Evolutionary conservation across 2,888 invertebrate genomes (phyloP), one percentile per base, ranked within the genome.

Genomic region (Galeopsomyia nigrocyanea): DNA sequence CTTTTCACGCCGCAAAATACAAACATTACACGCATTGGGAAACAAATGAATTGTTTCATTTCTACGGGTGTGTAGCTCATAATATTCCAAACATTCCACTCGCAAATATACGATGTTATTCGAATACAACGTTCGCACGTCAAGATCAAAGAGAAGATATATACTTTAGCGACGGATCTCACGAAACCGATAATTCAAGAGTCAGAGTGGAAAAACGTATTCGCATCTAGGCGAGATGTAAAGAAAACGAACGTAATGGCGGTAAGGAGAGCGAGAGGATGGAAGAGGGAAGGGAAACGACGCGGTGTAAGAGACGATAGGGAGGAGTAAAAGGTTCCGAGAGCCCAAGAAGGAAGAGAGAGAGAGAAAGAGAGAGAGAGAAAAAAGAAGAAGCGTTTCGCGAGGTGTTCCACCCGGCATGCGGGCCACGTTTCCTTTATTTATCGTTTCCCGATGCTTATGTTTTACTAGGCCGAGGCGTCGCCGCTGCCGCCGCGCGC

Each of bases 361-460:
- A 26, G 26, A 49, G 26, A 26, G 26, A 26, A 26, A 5, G 21
- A 2, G 26, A 26, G 5, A 26, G 26, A 49, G 26, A 26, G 26
- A 26, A 26, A 5, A 26, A 31, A 64, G 26, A 58, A 26, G 51
- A 53, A 50, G 63, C 58, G 19, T 60, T 68, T 68, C 68, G 73
- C 51, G 72, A 65, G 65, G 75, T 39, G 39, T 49, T 61, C 58
- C 68, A 26, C 5, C 78, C 78, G 80, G 83, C 80, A 86, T 85
- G 84, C 86, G 82, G 80, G 77, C 85, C 86, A 86, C 86, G 86
- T 85, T 83, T 84, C 82, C 83, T 83, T 85, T 86, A 86, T 86
- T 86, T 86, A 86, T 86, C 85, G 86, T 85, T 86, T 86, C 84
- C 84, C 86, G 80, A 85, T 86, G 85, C 86, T 86, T 85, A 85